Evolutionary conservation across 1,140 invertebrate genomes (phyloP), one percentile per base, ranked within the genome.

Genomic region (Heliconius congener): DNA sequence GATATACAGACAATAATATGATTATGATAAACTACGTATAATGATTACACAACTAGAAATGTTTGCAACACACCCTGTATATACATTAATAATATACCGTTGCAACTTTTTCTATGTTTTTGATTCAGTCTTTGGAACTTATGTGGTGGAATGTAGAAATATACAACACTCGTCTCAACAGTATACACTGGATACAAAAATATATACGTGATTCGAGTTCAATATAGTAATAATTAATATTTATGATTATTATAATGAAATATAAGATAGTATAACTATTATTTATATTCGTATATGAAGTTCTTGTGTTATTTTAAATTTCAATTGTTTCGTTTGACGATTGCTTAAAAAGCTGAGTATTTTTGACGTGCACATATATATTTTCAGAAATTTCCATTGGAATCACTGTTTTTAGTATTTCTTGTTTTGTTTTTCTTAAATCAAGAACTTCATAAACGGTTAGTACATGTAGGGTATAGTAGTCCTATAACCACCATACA

Each of bases 81-180:
- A 80, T 74, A 80, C 71, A 79, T 79, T 79, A 80, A 74, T 76
- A 79, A 78, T 78, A 71, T 74, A 76, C 77, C 79, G 66, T 76
- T 83, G 78, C 74, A 73, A 75, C 72, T 39, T 79, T 77, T 82
- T 71, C 78, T 81, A 75, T 85, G 80, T 82, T 83, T 86, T 83
- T 83, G 81, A 82, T 84, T 90, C 90, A 91, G 90, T 91, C 90
- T 91, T 91, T 90, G 88, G 88, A 90, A 86, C 77, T 84, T 86
- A 82, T 85, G 87, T 90, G 86, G 85, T 86, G 86, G 86, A 89
- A 89, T 86, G 85, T 85, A 78, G 81, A 84, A 79, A 42, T 70
- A 86, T 66, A 80, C 71, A 81, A 86, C 78, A 80, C 75, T 75
- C 73, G 79, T 82, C 82, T 80, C 83, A 84, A 87, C 81, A 81